phyloP scores from a whole-genome alignment of 92 coral and sea anemone species.

The Pocillopora meandrina region DNA sequence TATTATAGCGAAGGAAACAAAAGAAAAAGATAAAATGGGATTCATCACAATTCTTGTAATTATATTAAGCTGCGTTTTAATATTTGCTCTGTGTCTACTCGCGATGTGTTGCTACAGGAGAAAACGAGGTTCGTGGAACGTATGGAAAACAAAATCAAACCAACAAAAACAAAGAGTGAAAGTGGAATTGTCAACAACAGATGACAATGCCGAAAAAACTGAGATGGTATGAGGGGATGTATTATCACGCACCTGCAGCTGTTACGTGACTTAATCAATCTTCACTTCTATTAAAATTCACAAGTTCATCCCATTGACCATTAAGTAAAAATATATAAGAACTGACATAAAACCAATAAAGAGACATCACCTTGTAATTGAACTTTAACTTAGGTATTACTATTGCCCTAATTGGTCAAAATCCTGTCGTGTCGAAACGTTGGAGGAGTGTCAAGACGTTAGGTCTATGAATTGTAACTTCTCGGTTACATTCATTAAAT shows the following conservation, averaged over 20 bases:
- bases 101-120: constrained; percentile 10
- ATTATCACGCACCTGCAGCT: neutral
- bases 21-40: neutral
- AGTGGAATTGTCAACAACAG: constrained; percentile 8
- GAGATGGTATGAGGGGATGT: constrained; percentile 17
- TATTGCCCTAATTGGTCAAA: no score
- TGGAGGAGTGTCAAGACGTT: no score
- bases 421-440: no score
- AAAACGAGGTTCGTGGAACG: constrained; percentile 41
- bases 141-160: constrained; percentile 6
- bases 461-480: no score
- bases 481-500: no score
- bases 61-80: constrained; percentile 3
- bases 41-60: constrained; percentile 12
- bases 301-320: no score
- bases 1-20: neutral
- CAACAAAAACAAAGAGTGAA: constrained; percentile 1
- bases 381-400: no score
- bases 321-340: no score
- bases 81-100: constrained; percentile 16
- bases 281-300: no score
- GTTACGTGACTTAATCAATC: no score
- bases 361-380: no score
- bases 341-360: no score
- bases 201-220: neutral